Evolutionary conservation across 1,140 invertebrate species (phyloP).

Genomic region (Acromyrmex echinatior): DNA sequence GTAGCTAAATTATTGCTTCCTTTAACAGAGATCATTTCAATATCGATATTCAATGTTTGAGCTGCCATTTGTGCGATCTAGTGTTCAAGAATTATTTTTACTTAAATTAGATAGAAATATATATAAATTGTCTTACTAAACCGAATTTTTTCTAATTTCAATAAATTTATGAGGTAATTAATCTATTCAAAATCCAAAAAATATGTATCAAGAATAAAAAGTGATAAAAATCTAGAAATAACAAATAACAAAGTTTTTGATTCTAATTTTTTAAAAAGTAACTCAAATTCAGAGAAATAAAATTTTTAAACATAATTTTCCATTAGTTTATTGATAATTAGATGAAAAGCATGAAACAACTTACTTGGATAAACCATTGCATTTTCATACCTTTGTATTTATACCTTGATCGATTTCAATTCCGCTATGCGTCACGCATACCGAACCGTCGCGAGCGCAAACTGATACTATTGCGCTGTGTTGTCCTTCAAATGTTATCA

Average conservation of each 20-base stretch:
- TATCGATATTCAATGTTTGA: slow-evolving; percentile 90
- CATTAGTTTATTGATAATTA: neutral
- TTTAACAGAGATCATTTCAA: slow-evolving; percentile 91
- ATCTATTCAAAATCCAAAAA: neutral
- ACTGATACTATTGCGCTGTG: slow-evolving; percentile 91
- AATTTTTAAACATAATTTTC: neutral
- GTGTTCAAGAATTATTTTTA: neutral
- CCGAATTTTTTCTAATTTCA: neutral
- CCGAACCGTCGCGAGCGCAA: slow-evolving; percentile 92
- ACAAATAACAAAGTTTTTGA: neutral
- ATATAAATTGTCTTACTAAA: neutral
- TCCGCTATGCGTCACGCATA: slow-evolving; percentile 89
- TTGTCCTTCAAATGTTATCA: slow-evolving; percentile 81
- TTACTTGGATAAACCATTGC: neutral
- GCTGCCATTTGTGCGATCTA: slow-evolving; percentile 93
- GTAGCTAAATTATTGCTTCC: slow-evolving; percentile 89
- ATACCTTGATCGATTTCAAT: too few relatives aligned
- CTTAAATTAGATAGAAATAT: neutral
- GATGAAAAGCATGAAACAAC: neutral
- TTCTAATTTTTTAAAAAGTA: neutral
- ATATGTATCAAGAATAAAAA: too few relatives aligned
- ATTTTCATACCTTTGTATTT: slow-evolving; percentile 85
- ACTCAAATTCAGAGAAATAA: neutral
- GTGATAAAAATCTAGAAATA: neutral
- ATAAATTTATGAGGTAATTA: neutral